These are phyloP conservation scores for Atherinomorus stipes DNA, from an alignment of 2,113 vertebrate genomes.

Conservation along the genomic window DNA sequence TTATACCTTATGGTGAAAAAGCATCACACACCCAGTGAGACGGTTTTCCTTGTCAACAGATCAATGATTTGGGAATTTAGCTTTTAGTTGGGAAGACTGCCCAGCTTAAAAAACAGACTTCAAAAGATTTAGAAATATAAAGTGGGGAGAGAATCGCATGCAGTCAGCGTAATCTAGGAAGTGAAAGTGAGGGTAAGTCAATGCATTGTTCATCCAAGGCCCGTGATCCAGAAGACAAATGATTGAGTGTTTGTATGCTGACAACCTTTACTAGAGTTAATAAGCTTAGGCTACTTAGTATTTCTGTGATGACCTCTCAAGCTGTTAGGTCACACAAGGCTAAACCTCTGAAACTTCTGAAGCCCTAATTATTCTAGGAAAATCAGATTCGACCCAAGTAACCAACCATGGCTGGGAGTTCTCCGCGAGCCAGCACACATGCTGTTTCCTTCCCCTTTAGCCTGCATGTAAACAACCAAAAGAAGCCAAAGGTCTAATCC, in stretches of 20 bases:
- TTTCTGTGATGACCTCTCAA: slow-evolving; percentile 28
- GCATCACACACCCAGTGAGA: too few species aligned
- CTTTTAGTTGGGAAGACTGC: not conserved
- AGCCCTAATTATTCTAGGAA: slow-evolving; percentile 56
- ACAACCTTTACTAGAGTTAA: slow-evolving; percentile 47
- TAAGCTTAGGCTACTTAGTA: slow-evolving; percentile 48
- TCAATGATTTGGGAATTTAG: not conserved
- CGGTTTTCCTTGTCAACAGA: too few species aligned
- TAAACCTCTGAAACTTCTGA: slow-evolving; percentile 24
- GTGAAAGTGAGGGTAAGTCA: slow-evolving; percentile 29
- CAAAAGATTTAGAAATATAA: not conserved
- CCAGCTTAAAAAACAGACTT: not conserved
- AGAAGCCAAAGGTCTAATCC: slow-evolving; percentile 49
- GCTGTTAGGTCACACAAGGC: slow-evolving; percentile 28
- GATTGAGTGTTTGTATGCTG: slow-evolving; percentile 15
- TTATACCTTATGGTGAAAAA: not conserved
- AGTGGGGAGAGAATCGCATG: not conserved
- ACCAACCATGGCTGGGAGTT: slow-evolving; percentile 5
- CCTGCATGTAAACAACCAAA: slow-evolving; percentile 52
- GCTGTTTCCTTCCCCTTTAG: slow-evolving; percentile 16
- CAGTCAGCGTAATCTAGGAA: slow-evolving; percentile 10
- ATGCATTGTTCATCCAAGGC: slow-evolving; percentile 1
- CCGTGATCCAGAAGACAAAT: not conserved
- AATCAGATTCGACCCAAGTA: slow-evolving; percentile 44
- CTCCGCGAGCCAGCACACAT: slow-evolving; percentile 33